Conservation (phyloP, 2,113 vertebrate genomes). For the Rhea pennata region DNA sequence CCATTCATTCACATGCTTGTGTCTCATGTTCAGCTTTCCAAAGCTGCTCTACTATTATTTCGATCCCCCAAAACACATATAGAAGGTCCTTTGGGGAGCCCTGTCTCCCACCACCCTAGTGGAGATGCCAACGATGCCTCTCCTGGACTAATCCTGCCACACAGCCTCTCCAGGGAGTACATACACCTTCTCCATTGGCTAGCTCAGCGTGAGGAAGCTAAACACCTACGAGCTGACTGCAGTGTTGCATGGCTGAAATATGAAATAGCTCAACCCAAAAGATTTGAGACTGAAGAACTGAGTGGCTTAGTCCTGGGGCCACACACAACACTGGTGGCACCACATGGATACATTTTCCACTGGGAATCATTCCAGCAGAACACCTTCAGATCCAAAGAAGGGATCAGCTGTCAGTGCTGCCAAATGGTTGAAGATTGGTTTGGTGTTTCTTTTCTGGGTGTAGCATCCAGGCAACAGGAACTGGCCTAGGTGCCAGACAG, state of each 20-base stretch:
- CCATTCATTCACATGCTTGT: accelerated
- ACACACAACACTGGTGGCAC: too few relatives aligned
- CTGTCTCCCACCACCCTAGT: not conserved
- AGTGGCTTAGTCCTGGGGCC: not conserved
- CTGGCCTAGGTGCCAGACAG: too few relatives aligned
- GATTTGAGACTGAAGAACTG: not conserved
- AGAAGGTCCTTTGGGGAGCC: not conserved
- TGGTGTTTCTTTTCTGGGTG: not conserved
- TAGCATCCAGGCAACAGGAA: too few relatives aligned
- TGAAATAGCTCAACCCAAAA: not conserved
- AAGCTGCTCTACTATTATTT: not conserved
- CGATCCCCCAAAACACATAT: too few relatives aligned
- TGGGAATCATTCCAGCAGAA: not conserved
- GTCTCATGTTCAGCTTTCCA: not conserved
- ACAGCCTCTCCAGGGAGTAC: not conserved
- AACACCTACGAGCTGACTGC: accelerated
- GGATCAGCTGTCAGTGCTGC: accelerated
- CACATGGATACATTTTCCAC: not conserved
- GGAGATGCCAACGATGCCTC: accelerated
- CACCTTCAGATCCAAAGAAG: not conserved
- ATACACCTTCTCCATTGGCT: not conserved
- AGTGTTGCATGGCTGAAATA: accelerated
- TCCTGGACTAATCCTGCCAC: not conserved
- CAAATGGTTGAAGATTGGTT: not conserved
- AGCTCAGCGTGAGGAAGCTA: not conserved